Evolutionary conservation across 2,888 invertebrate genomes (phyloP), one percentile per base, ranked within the genome.

Genomic region (Nymphalis urticae): DNA sequence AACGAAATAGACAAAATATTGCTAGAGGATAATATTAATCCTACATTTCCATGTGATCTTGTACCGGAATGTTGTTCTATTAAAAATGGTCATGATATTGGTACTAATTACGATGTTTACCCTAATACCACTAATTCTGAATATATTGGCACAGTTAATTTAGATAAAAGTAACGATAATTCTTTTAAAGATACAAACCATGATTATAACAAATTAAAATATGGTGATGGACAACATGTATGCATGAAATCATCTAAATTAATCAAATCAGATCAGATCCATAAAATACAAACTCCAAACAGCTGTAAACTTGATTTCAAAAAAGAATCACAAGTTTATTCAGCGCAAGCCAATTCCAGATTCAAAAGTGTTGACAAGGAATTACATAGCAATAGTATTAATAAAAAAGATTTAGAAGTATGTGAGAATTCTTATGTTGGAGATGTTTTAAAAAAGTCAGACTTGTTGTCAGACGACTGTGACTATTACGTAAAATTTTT

Each of bases 401-500:
- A 67, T 58, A 63, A 71, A 66, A 65, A 73, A 66, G n/a, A 47
- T 13, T 19, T 67, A n/a, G 67, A 72, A 61, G 24, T 60, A 48
- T 64, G 56, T 42, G 58, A 66, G 1, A 73, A 71, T 50, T 64
- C 68, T 10, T 72, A 73, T 50, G 72, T 74, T 17, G 72, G 66
- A 17, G 71, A 75, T 63, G 62, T 74, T 13, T 51, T 72, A 17
- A 76, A 81, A 63, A 70, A 75, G 47, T 76, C 78, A 4, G 66
- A 77, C 53, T 65, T 74, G 60, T 72, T 71, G 71, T 69, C 79
- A 51, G 71, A 72, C 67, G 75, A 76, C 62, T 78, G 79, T 79
- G 84, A 86, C 67, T 87, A 84, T 75, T 77, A 80, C 60, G 84
- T 92, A 32, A 82, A 85, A 61, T 88, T 90, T 79, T 82, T 92